Evolutionary conservation across 2,797 vertebrate species (phyloP), one percentile per base, ranked within the genome.

Genomic region (Synaphobranchus kaupii): DNA sequence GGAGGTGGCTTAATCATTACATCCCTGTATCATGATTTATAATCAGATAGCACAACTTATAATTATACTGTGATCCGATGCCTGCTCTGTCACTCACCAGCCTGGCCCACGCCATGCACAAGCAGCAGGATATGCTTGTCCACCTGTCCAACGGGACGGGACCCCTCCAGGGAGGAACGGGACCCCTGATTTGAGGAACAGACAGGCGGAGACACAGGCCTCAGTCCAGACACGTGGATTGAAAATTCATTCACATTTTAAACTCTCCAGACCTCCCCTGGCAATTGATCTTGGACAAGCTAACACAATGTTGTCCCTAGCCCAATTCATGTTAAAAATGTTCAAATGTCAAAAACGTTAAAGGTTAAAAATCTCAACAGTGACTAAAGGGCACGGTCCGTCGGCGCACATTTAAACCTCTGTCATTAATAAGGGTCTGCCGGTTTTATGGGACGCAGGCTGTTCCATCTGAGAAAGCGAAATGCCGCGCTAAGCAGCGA

Each of bases 81-180:
- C 25, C 22, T 9, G 47, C 20, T 6, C 6, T 3, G 44, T 50
- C 78, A 81, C 92, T 93, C 91, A 99, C 99, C 98, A 94, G 98
- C 98, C 58, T 94, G 96, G 47, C 97, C 98, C 6, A 99, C 98
- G 25, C 99, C 99, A 87, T 99, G 98, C 15, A 99, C 98, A 89
- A 98, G 94, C 82, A 99, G 95, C 89, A 99, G 96, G 92, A 99
- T 99, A 91, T 99, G 98, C 88, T 98, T 99, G 94, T 99, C 98
- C 68, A 98, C 97, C 85, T 98, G 98, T 91, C 98, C 98, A 89
- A 99, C 97, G 0, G 97, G 97, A 60, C 98, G 97, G 44, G 97
- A 91, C 31, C 97, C 94, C 52, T 99, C 98, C 90, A 98, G 89
- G 82, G 97, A 97, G 47, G 96, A 96, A 82, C 97, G 97, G 84